Evolutionary conservation across 2,888 invertebrate species (phyloP), one percentile per base, ranked within the genome.

Genomic region (Pseudolycoriella hygida): DNA sequence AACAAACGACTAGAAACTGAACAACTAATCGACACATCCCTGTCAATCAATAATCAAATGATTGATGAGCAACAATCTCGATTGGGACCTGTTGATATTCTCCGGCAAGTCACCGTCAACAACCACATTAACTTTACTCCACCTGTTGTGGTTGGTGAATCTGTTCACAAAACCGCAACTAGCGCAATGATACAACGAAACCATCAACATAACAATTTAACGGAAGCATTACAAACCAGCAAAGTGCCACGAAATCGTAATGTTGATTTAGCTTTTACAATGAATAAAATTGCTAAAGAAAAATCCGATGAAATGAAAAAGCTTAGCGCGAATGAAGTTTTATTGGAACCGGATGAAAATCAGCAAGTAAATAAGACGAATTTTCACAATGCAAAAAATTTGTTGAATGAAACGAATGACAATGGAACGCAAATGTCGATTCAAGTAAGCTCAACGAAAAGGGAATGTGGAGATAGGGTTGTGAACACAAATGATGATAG

Each of bases 31-130:
- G 17, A 41, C 14, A 43, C 40, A 30, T 31, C 51, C 43, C 48
- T 58, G 64, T 71, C 66, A 62, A 67, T 60, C 52, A 66, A 55
- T 62, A 70, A 54, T 53, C 67, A 55, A 66, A 67, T 58, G 67
- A 57, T 56, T 60, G 64, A 53, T 17, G 17, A 39, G 11, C n/a
- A 18, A 30, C 19, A 17, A 14, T 14, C 20, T 3, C 42, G 25
- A 3, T 20, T 42, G n/a, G 37, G 42, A 3, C 37, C 46, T 8
- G 52, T 51, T 18, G 51, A 53, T 43, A 47, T 54, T 3, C 51
- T 53, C n/a, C 55, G 53, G 46, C 55, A 56, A 54, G 64, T 64
- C 44, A 62, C 63, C 47, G 64, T 66, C 50, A 66, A 66, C 54
- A 66, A 64, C 58, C 65, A 66, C 52, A 64, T 65, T 50, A 64